These are phyloP conservation scores for Microctonus hyperodae DNA, from an alignment of 2,888 invertebrate species.

Conservation along the genomic window DNA sequence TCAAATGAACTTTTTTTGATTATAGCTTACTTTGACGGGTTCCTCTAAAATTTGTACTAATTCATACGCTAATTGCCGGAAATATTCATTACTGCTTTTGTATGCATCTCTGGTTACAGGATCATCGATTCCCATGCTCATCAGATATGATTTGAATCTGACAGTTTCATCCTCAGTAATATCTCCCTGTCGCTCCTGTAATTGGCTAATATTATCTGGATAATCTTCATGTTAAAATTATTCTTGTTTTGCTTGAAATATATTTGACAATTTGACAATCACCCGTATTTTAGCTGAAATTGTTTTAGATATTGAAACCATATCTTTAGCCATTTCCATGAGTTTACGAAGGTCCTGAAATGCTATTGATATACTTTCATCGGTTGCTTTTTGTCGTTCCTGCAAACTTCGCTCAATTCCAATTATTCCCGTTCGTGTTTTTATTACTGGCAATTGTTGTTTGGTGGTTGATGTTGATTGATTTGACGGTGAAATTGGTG, in stretches of 20 bases:
- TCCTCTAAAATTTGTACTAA: conserved; percentile 81
- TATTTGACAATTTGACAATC: conserved; percentile 47
- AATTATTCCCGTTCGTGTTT: conserved; percentile 87
- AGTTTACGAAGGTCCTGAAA: conserved; percentile 95
- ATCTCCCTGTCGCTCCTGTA: conserved; percentile 88
- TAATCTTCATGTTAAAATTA: background rate
- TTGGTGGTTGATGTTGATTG: conserved; percentile 27
- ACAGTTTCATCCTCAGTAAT: conserved; percentile 98
- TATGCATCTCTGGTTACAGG: conserved; percentile 94
- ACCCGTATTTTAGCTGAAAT: conserved; percentile 91
- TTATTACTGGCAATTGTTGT: conserved; percentile 65
- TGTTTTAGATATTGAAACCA: conserved; percentile 91
- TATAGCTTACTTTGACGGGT: conserved; percentile 76
- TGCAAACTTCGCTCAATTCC: conserved; percentile 94
- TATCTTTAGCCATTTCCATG: conserved; percentile 97
- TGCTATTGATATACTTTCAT: conserved; percentile 89
- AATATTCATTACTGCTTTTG: conserved; percentile 86
- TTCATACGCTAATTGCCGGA: conserved; percentile 84
- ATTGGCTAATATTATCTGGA: conserved; percentile 35
- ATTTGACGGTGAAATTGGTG: conserved; percentile 30
- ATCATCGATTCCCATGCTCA: conserved; percentile 97
- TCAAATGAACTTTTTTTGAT: background rate
- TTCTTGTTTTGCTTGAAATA: background rate
- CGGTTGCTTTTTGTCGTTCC: conserved; percentile 89
- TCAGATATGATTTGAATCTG: conserved; percentile 92